A percentile compares a stretch with the other conserved stretches of the same genome.
Evolutionary conservation across 2,888 invertebrate species (phyloP).

Genomic region (Temnothorax ravouxi): DNA sequence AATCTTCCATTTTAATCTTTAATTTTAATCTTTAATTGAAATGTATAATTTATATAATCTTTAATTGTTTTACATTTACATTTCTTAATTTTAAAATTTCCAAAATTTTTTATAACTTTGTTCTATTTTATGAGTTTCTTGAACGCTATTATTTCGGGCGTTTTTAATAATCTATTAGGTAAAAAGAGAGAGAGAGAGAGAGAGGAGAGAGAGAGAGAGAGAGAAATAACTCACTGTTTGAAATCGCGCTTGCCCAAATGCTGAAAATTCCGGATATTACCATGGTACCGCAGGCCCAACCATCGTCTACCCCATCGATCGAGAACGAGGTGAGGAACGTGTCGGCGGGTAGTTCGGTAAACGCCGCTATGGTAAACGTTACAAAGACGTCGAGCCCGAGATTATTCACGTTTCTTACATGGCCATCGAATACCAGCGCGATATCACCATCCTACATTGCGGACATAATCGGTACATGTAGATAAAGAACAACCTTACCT

Average conservation of each 20-base stretch:
- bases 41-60: too few species aligned
- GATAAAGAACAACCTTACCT: neutral
- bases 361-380: slow-evolving; percentile 94
- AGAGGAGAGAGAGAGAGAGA: too few species aligned
- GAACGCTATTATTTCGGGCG: neutral
- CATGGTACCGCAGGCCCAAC: slow-evolving; percentile 94
- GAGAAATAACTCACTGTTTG: slow-evolving; percentile 89
- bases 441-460: slow-evolving; percentile 91
- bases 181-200: neutral
- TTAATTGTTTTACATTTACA: too few species aligned
- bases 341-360: slow-evolving; percentile 95
- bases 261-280: slow-evolving; percentile 93
- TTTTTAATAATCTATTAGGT: neutral
- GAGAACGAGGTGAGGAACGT: slow-evolving; percentile 92
- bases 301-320: slow-evolving; percentile 95
- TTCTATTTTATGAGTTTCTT: neutral
- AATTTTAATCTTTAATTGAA: too few species aligned
- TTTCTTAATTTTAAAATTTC: neutral
- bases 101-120: neutral
- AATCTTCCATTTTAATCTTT: too few species aligned
- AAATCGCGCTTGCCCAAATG: slow-evolving; percentile 91
- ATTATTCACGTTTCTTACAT: slow-evolving; percentile 95
- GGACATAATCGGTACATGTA: neutral
- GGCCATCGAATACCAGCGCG: slow-evolving; percentile 95
- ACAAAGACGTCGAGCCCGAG: slow-evolving; percentile 94